phyloP scores from a whole-genome alignment of 2,113 vertebrate species.

The Syngnathus floridae region DNA sequence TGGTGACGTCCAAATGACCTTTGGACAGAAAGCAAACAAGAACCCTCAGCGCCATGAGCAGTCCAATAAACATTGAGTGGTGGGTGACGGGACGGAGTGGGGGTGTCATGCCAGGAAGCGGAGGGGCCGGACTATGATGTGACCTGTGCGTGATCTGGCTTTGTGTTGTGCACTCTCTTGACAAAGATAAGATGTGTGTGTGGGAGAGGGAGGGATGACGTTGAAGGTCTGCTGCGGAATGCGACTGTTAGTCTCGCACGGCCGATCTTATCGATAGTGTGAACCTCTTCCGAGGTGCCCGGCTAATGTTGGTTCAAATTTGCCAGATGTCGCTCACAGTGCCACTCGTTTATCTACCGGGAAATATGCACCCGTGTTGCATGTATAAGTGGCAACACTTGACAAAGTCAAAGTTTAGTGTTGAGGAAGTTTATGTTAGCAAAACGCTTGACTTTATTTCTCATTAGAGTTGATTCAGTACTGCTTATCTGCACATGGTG shows the following conservation, averaged over 20 bases:
- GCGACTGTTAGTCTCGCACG: no score
- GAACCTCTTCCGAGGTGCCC: neutral
- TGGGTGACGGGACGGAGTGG: neutral
- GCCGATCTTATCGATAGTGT: neutral
- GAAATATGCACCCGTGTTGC: neutral
- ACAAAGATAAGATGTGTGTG: conserved; percentile 39
- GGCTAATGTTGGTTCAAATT: conserved; percentile 13
- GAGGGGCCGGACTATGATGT: conserved; percentile 4
- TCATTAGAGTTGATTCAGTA: no score
- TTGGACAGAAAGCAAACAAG: neutral
- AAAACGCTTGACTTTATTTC: no score
- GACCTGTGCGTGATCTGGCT: conserved; percentile 38
- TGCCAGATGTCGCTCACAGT: neutral
- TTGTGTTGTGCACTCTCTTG: conserved; percentile 21
- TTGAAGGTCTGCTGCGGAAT: conserved; percentile 44
- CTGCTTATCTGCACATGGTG: no score
- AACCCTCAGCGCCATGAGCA: neutral
- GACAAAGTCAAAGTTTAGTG: no score
- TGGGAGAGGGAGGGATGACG: no score
- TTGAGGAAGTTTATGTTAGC: no score
- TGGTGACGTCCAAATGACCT: neutral
- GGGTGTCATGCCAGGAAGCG: neutral
- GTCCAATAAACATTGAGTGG: neutral
- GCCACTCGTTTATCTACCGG: neutral
- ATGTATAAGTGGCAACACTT: neutral